Base-by-base conservation (phyloP, 2,797 vertebrate species). In the Bryconaethiops microstoma region DNA sequence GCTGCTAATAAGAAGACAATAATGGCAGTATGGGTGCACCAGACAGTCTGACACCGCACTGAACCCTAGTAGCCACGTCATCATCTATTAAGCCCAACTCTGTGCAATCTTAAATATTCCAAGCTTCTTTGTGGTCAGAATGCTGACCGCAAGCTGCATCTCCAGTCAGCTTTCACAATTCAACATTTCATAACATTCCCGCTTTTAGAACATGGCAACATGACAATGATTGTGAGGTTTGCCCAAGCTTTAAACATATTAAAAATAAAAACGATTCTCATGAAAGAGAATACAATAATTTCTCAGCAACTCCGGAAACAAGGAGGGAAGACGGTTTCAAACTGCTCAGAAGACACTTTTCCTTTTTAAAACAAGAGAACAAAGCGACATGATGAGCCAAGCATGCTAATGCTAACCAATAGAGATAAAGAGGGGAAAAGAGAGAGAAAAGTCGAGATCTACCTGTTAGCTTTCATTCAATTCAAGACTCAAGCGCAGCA, bases 321-420 rank as follows among this genome's bases (percentile, higher is more conserved):
- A 57, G 42, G 74, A 80, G 55, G 64, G 78, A 83, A 88, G 73
- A 77, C 62, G 35, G 70, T 23, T 64, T 65, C 57, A 71, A 9
- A 78, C 4, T 35, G 55, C 74, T 75, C 57, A 77, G 45, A 70
- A 81, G 29, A 77, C 69, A 79, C 9, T 64, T 39, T 76, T 54
- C 60, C 50, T 59, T 52, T 76, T 69, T 19, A 77, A 75, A 75
- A 81, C 50, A 25, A 81, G 29, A 55, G 40, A 82, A 82, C 52
- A 73, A 57, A 52, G n/a, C 17, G n/a, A 71, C 16, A 71, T 16
- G 12, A 74, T 39, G 74, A 70, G 40, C n/a, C 60, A 60, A 69
- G 42, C 73, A 82, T 67, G 77, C 64, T 52, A 68, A 77, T 16
- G 12, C 73, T 29, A 29, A 81, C 57, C 35, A 69, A 82, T 71